Base-by-base conservation (phyloP, 2,797 vertebrate genomes). In the Cossypha caffra region DNA sequence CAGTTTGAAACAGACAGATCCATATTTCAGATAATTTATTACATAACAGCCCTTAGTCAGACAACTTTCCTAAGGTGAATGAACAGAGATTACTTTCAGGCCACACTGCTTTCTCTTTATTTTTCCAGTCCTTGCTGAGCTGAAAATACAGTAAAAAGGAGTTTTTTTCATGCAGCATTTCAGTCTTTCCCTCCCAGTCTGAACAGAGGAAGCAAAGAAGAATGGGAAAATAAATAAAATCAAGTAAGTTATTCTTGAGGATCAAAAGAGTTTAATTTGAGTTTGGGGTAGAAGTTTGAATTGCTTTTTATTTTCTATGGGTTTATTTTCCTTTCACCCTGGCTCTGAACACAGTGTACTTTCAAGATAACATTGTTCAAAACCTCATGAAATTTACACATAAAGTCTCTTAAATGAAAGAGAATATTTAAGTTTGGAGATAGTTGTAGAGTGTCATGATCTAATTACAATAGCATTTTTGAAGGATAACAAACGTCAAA, bases 151-250 rank as follows among this genome's bases (percentile, higher is more conserved):
- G 83, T 86, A 81, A 96, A 74, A 78, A 74, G 14, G 45, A 33
- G 8, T 86, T 82, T 82, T 82, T 82, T 91, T 80, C 13, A 58
- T 2, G 1, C 3, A 7, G 35, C 48, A 66, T 94, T 95, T 92
- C 76, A 81, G 17, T 52, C 28, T 76, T 91, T 93, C 26, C n/a
- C 51, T 85, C 47, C n/a, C 52, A 55, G 33, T 59, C 86, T 82
- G 68, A 94, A 63, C 21, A 93, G 85, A 91, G 88, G 96, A 94
- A 94, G 43, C 63, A 79, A 57, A 93, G 88, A 88, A 96, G 95
- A 96, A 94, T 90, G 38, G 67, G 45, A 94, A 97, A 95, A 92
- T 89, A 96, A 97, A 96, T 93, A 96, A 90, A 94, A 93, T 82
- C 74, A 91, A 88, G 33, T 55, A 67, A 62, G 59, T 85, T 93